Percentiles rank a stretch among this genome's conserved stretches.
Evolutionary conservation across 2,113 vertebrate genomes (phyloP).

Genomic region (Furnarius figulus): DNA sequence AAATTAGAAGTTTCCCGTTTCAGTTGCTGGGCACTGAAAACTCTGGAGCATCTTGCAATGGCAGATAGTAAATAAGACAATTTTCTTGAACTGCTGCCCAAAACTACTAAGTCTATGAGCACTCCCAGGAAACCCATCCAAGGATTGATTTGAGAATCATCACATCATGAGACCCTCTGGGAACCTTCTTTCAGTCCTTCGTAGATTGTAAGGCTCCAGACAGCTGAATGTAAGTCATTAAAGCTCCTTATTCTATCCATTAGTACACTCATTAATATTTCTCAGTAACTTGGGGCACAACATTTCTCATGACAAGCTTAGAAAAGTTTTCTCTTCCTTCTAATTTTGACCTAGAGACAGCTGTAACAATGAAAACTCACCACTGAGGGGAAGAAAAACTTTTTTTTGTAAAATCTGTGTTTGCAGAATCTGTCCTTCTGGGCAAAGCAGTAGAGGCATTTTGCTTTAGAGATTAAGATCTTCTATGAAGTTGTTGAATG

Average conservation of each 20-base stretch:
- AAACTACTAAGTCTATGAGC: constrained; percentile 7
- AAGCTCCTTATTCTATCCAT: constrained; percentile 50
- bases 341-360: constrained; percentile 33
- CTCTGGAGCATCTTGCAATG: not conserved
- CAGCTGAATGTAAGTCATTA: constrained; percentile 51
- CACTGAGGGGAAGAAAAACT: not conserved
- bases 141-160: constrained; percentile 55
- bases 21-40: not conserved
- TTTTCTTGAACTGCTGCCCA: constrained; percentile 30
- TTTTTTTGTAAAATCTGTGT: not conserved
- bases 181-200: constrained; percentile 39
- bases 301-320: constrained; percentile 23
- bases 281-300: constrained; percentile 18
- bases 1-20: not conserved
- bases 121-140: constrained; percentile 20
- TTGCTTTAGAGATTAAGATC: constrained; percentile 6
- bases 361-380: not conserved
- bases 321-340: constrained; percentile 28
- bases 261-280: constrained; percentile 65
- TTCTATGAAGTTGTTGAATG: not conserved
- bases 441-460: not conserved
- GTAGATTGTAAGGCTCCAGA: constrained; percentile 32
- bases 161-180: constrained; percentile 38
- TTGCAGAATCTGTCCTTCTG: not conserved
- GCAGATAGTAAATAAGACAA: not conserved